Evolutionary conservation across 2,797 vertebrate genomes (phyloP).

Genomic region (Steatocranus sp.): DNA sequence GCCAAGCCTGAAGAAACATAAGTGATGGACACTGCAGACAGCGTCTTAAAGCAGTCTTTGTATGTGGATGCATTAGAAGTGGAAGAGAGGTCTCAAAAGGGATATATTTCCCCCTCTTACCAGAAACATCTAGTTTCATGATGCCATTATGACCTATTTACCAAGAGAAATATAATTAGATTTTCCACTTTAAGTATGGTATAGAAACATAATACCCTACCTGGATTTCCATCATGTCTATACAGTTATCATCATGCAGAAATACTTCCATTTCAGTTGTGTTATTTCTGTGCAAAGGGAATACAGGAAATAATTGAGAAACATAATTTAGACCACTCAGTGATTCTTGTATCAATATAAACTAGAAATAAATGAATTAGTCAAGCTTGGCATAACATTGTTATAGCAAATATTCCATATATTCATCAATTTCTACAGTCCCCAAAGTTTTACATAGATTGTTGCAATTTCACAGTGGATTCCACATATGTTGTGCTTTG

Average conservation of each 20-base stretch:
- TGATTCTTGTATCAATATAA: neutral
- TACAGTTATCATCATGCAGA: neutral
- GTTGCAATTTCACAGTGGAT: neutral
- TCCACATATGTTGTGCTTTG: neutral
- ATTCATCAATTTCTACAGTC: neutral
- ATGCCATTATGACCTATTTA: neutral
- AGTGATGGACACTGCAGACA: conserved; percentile 21
- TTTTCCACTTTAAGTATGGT: conserved; percentile 12
- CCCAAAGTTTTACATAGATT: neutral
- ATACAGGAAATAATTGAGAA: neutral
- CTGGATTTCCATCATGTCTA: neutral
- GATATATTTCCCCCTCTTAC: neutral
- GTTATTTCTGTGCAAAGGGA: neutral
- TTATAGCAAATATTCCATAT: neutral
- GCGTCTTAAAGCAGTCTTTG: neutral
- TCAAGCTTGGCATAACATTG: neutral
- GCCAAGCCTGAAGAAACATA: conserved; percentile 33
- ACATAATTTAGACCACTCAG: neutral
- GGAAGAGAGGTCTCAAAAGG: neutral
- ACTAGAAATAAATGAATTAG: neutral
- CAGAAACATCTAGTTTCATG: neutral
- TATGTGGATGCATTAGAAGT: neutral
- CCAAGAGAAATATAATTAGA: conserved; percentile 10
- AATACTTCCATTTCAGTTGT: conserved; percentile 10
- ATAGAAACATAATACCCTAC: conserved; percentile 18